These are phyloP conservation scores for Phylloscopus trochilus DNA, from an alignment of 2,113 vertebrate species.

Conservation along the genomic window DNA sequence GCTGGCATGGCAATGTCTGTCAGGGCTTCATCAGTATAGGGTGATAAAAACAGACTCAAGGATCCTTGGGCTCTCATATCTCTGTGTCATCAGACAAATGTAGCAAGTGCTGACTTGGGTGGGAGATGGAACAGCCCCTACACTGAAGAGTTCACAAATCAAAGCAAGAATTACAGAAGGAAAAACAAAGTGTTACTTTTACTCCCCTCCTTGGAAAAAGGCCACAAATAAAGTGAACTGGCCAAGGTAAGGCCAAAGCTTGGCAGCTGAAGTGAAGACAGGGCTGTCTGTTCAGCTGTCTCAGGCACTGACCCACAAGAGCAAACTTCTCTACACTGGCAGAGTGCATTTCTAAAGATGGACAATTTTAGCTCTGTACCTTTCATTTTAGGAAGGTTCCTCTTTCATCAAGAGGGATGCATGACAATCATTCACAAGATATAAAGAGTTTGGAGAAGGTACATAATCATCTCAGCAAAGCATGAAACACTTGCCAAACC, in stretches of 20 bases:
- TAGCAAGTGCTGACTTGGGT: background rate
- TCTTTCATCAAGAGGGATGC: background rate
- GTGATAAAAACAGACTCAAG: background rate
- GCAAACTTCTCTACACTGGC: background rate
- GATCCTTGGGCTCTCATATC: background rate
- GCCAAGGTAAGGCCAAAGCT: background rate
- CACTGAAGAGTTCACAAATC: background rate
- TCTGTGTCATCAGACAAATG: background rate
- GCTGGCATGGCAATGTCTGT: background rate
- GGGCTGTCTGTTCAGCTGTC: too few species aligned
- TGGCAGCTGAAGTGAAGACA: background rate
- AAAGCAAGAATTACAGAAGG: background rate
- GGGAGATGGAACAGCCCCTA: background rate
- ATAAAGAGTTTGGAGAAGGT: background rate
- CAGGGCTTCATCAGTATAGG: background rate
- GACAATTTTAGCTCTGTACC: background rate
- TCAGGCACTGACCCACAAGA: background rate
- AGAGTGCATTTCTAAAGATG: background rate
- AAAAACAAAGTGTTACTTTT: background rate
- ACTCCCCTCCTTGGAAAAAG: background rate
- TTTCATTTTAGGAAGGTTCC: background rate
- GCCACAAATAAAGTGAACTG: background rate
- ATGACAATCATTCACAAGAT: background rate
- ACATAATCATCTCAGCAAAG: background rate
- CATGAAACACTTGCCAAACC: conserved; percentile 13